Evolutionary conservation across 2,797 vertebrate genomes (phyloP).

Genomic region (Yasuhikotakia modesta): DNA sequence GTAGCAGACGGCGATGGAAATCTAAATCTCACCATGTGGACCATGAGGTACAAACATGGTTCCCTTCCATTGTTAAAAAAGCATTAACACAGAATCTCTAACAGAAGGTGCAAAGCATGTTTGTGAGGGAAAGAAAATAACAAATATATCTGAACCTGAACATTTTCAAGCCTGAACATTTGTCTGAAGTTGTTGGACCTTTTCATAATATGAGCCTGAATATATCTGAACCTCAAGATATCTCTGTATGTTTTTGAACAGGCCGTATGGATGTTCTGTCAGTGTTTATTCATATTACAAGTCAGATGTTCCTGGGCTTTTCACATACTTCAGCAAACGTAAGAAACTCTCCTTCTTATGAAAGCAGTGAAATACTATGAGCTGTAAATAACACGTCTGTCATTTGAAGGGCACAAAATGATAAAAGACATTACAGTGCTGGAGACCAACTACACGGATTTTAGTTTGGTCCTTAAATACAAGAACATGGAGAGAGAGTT

Average conservation of each 20-base stretch:
- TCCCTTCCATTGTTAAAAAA: neutral
- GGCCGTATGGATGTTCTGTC: slow-evolving; percentile 46
- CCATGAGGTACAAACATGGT: slow-evolving; percentile 19
- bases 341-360: slow-evolving; percentile 13
- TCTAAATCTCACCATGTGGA: slow-evolving; percentile 60
- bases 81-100: neutral
- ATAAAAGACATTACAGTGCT: slow-evolving; percentile 60
- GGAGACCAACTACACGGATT: slow-evolving; percentile 63
- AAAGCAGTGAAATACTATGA: too few species aligned
- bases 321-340: slow-evolving; percentile 60
- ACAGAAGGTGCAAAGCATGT: neutral
- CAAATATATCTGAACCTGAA: too few species aligned
- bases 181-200: too few species aligned
- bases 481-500: slow-evolving; percentile 54
- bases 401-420: slow-evolving; percentile 47
- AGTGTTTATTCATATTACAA: slow-evolving; percentile 53
- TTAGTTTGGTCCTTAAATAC: slow-evolving; percentile 58
- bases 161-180: too few species aligned
- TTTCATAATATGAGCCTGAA: neutral
- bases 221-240: neutral
- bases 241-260: slow-evolving; percentile 25
- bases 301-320: slow-evolving; percentile 53
- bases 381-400: neutral
- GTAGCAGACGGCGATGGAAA: slow-evolving; percentile 44
- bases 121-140: neutral